Conservation (phyloP, 2,113 vertebrate species). For the Formicarius rufipectus region DNA sequence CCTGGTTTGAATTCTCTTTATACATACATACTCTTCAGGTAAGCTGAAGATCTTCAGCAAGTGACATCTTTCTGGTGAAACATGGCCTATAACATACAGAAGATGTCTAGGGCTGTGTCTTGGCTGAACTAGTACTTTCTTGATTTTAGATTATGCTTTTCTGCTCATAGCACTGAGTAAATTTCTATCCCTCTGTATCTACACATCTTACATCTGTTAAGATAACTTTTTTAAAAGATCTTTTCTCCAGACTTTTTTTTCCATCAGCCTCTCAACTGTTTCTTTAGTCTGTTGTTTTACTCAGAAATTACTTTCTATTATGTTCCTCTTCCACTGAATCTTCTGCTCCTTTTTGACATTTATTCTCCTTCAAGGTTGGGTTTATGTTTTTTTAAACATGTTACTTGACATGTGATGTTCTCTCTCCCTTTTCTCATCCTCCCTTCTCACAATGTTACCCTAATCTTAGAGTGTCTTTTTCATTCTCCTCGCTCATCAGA, state of each 20-base stretch:
- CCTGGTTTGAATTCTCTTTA: neutral
- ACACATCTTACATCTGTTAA: neutral
- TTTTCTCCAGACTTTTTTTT: neutral
- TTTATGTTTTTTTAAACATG: rapidly evolving
- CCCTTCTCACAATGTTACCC: neutral
- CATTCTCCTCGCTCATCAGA: neutral
- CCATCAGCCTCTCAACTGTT: neutral
- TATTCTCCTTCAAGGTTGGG: neutral
- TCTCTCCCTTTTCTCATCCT: neutral
- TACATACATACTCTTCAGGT: neutral
- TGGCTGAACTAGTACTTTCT: neutral
- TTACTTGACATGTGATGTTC: neutral
- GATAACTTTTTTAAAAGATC: neutral
- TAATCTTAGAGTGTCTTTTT: neutral
- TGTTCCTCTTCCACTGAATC: neutral
- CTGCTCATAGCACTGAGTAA: neutral
- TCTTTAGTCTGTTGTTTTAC: neutral
- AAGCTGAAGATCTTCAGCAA: neutral
- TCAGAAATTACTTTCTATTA: neutral
- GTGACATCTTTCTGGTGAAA: neutral
- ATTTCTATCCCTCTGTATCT: neutral
- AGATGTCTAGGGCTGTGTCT: neutral
- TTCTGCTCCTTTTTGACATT: neutral
- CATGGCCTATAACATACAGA: neutral
- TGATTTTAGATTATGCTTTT: neutral